These are phyloP conservation scores for Schizothorax lantsangensis DNA, from an alignment of 2,797 vertebrate species.

Conservation along the genomic window DNA sequence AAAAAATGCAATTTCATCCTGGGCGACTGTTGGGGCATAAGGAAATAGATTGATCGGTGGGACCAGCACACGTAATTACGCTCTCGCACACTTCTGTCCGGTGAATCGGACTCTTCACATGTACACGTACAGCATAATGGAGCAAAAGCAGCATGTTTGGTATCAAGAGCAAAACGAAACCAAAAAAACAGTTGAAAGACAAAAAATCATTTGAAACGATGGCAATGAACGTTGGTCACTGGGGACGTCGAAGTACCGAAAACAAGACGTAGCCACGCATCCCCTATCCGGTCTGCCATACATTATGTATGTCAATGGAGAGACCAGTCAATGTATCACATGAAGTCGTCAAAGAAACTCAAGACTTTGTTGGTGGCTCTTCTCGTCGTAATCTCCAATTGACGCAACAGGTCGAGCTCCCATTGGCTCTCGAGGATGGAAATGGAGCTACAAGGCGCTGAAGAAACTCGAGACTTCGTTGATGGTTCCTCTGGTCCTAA, in stretches of 20 bases:
- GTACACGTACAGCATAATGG: constrained; percentile 76
- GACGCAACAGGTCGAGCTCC: neutral
- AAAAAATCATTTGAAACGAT: constrained; percentile 64
- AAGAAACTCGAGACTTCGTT: neutral
- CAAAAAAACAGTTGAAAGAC: constrained; percentile 63
- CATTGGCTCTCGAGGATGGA: neutral
- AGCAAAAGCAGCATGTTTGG: constrained; percentile 84
- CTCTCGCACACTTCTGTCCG: neutral
- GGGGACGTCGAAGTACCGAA: constrained; percentile 65
- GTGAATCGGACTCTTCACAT: constrained; percentile 49
- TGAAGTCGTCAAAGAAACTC: neutral
- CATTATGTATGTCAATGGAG: neutral
- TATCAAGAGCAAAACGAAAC: constrained; percentile 66
- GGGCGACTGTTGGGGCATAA: neutral
- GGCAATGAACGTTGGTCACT: constrained; percentile 74
- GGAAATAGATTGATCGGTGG: constrained; percentile 13
- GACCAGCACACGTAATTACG: constrained; percentile 5
- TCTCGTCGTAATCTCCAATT: neutral
- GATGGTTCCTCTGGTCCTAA: neutral
- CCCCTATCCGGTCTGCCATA: neutral
- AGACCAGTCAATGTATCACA: constrained; percentile 11
- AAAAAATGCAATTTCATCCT: constrained; percentile 19
- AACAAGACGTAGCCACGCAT: constrained; percentile 3
- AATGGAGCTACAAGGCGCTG: neutral
- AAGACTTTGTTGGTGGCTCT: neutral